Evolutionary conservation across 2,888 invertebrate species (phyloP).

Genomic region (Fabriciana adippe): DNA sequence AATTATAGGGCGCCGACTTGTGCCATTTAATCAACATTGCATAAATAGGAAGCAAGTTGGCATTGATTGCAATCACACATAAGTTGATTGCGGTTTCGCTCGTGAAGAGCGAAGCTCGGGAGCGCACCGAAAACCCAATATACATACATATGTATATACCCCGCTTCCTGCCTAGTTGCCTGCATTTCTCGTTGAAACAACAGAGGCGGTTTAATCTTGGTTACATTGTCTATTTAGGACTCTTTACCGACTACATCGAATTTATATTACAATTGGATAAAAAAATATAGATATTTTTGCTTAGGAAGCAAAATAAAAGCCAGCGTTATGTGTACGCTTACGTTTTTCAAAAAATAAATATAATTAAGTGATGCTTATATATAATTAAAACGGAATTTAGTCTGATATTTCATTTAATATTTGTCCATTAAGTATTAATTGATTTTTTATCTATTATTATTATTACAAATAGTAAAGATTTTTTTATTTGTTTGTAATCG

Average conservation of each 20-base stretch:
- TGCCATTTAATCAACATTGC: slow-evolving; percentile 22
- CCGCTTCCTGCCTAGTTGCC: slow-evolving; percentile 5
- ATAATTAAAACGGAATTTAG: no score
- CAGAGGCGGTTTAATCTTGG: not conserved
- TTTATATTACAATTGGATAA: not conserved
- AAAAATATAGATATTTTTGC: no score
- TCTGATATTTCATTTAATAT: no score
- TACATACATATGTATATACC: not conserved
- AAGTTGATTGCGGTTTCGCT: slow-evolving; percentile 14
- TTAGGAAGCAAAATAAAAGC: no score
- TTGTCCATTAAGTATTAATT: no score
- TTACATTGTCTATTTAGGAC: not conserved
- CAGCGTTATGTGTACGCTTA: no score
- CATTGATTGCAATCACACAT: slow-evolving; percentile 22
- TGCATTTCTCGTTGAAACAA: slow-evolving; percentile 1
- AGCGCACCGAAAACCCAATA: not conserved
- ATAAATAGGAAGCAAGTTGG: slow-evolving; percentile 9
- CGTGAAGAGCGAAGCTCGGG: slow-evolving; percentile 3
- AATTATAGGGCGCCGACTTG: not conserved
- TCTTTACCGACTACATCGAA: not conserved
- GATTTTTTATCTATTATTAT: no score
- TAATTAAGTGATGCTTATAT: no score
- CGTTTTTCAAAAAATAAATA: no score
- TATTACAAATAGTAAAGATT: no score
- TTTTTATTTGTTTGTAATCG: no score